Conservation (phyloP, 2,113 vertebrate species). For the Cyprinodon variegatus region DNA sequence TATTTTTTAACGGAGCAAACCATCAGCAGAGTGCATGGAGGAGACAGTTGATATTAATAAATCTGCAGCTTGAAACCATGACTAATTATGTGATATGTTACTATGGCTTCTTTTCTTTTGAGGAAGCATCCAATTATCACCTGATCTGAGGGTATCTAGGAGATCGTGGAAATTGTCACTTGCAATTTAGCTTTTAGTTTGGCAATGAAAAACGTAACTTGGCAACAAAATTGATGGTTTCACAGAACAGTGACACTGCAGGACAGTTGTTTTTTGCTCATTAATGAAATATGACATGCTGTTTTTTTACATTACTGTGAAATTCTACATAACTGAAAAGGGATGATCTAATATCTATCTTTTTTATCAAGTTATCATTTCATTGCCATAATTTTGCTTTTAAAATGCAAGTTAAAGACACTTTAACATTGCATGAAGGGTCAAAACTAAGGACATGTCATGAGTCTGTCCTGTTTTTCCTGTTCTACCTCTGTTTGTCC, state of each 20-base stretch:
- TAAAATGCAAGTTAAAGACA: no score
- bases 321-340: conserved; percentile 7
- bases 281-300: conserved; percentile 62
- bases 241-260: conserved; percentile 34
- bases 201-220: conserved; percentile 60
- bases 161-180: conserved; percentile 68
- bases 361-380: background rate
- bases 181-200: conserved; percentile 62
- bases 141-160: conserved; percentile 64
- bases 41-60: conserved; percentile 54
- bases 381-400: background rate
- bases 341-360: background rate
- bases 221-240: conserved; percentile 62
- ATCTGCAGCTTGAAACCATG: conserved; percentile 52
- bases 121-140: conserved; percentile 70
- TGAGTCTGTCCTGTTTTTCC: no score
- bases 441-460: no score
- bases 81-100: conserved; percentile 67
- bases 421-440: no score
- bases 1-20: conserved; percentile 43
- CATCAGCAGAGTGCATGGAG: conserved; percentile 38
- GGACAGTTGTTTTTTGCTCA: conserved; percentile 35
- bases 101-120: conserved; percentile 57
- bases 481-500: no score
- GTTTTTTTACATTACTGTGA: conserved; percentile 26